Conservation (phyloP, 2,797 vertebrate species). For the Trachops cirrhosus region DNA sequence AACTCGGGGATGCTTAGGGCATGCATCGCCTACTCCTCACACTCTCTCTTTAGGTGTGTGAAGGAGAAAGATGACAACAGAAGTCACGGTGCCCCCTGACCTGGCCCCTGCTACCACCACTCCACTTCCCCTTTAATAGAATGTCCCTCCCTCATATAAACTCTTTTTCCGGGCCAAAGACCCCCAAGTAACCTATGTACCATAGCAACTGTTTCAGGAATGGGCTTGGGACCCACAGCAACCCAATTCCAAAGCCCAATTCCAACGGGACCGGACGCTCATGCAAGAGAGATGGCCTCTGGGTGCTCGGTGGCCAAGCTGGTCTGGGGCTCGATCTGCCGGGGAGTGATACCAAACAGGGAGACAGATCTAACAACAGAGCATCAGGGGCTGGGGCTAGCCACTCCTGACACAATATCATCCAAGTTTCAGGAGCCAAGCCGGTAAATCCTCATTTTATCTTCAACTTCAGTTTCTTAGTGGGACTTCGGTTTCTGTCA, state of each 20-base stretch:
- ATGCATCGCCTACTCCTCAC: rapidly evolving
- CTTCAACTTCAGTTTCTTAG: background rate
- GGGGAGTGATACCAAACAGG: background rate
- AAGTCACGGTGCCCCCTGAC: rapidly evolving
- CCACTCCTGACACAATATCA: background rate
- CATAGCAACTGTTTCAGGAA: background rate
- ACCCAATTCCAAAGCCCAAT: background rate
- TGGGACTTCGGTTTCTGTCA: background rate
- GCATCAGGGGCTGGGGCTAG: background rate
- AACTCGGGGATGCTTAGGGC: background rate
- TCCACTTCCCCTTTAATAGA: background rate
- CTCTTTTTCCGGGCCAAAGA: background rate
- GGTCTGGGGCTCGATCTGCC: background rate
- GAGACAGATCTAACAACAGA: background rate
- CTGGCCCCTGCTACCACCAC: background rate
- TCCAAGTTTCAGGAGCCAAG: background rate
- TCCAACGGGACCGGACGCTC: background rate
- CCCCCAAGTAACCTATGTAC: background rate
- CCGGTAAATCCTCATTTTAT: background rate
- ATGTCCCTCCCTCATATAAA: background rate
- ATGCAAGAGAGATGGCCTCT: background rate
- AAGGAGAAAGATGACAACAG: background rate
- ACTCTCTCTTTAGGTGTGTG: background rate
- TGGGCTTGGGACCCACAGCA: background rate
- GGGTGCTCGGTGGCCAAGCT: no score